Base-by-base conservation (phyloP, 1,140 invertebrate species). In the Drosophila watanabei region DNA sequence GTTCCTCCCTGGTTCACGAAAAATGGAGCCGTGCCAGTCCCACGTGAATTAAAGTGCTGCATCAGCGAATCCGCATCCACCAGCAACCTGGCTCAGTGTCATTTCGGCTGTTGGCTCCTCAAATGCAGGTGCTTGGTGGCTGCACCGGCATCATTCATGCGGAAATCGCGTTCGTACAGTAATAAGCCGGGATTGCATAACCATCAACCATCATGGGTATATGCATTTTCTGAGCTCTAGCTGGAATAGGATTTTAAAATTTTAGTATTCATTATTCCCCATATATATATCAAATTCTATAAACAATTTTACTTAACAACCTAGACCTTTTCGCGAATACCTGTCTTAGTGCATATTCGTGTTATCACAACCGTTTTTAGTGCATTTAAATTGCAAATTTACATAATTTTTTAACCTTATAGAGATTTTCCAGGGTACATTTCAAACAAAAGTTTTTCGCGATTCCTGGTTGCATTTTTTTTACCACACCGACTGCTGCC, bases 111-210 rank as follows among this genome's bases (percentile, higher is more conserved):
- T 32, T n/a, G 63, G 30, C 54, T 48, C 61, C 48, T 43, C 72
- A 56, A 72, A 63, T 72, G 63, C 46, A 51, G 45, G 33, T 73
- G 46, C 63, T 59, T 37, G 61, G 46, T 60, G 45, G 48, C 48
- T 65, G 69, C 76, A 75, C 37, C 61, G 62, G 65, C 77, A 90
- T 78, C 77, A 90, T 80, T 80, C 87, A 87, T 72, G 66, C 70
- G 69, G 65, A 83, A 90, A 78, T 86, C 82, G 61, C 76, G 68
- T 72, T 57, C 71, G 79, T 77, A 69, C 69, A 78, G 79, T 90
- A 90, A 85, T 90, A 90, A 90, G 84, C 84, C 79, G 66, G 24
- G 69, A 75, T 73, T 80, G 86, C 86, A 86, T 57, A 87, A 77
- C 62, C 65, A 48, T 8, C 20, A 33, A 30, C 20, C 24, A 24